phyloP scores from a whole-genome alignment of 2,797 vertebrate genomes.

The Poecilia picta region DNA sequence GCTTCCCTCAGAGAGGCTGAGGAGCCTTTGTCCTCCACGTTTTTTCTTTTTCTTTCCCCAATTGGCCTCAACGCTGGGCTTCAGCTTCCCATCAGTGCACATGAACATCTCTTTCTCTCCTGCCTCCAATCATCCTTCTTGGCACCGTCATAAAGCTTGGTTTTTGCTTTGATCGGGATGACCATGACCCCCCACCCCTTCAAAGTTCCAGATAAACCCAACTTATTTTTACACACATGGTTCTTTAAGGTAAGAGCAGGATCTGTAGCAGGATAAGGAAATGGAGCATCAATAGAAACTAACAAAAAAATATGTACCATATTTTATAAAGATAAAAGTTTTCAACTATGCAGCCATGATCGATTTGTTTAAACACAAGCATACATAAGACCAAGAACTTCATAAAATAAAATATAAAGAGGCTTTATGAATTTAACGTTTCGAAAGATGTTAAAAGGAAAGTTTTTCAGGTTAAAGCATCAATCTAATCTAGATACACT shows the following conservation, averaged over 20 bases:
- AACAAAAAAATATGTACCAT: slow-evolving; percentile 5
- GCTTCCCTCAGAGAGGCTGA: slow-evolving; percentile 42
- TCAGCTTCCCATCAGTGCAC: slow-evolving; percentile 57
- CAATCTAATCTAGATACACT: background rate
- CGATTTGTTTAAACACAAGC: background rate
- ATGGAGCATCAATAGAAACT: background rate
- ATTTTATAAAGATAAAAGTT: background rate
- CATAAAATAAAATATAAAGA: background rate
- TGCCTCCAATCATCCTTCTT: slow-evolving; percentile 23
- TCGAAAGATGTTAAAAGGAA: background rate
- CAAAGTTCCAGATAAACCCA: slow-evolving; percentile 13
- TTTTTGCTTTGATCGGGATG: slow-evolving; percentile 10
- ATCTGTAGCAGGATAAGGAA: background rate
- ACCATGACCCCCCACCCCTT: background rate
- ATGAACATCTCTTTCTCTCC: slow-evolving; percentile 52
- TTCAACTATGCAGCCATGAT: background rate
- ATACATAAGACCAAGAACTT: background rate
- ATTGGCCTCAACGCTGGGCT: slow-evolving; percentile 39
- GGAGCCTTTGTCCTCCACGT: slow-evolving; percentile 21
- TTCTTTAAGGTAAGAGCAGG: background rate
- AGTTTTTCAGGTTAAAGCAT: background rate
- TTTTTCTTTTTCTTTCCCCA: slow-evolving; percentile 12
- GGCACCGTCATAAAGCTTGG: slow-evolving; percentile 12
- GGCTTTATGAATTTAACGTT: background rate
- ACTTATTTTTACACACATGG: background rate